Conservation (phyloP, 92 coral and sea anemone genomes). For the Epizoanthus fatuus region DNA sequence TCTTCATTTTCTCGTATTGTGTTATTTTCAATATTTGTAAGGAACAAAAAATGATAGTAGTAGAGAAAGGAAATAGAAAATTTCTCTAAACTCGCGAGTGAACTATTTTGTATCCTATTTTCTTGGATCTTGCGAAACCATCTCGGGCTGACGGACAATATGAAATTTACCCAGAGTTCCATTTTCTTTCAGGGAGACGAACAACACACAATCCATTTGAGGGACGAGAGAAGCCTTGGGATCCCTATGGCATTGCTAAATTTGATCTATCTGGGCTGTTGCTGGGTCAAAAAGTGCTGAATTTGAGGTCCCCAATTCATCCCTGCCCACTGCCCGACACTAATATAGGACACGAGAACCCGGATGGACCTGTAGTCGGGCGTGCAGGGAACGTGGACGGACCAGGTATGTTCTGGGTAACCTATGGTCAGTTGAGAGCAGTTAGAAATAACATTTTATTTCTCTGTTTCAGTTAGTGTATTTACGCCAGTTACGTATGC, state of each 20-base stretch:
- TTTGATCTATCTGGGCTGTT: slow-evolving; percentile 92
- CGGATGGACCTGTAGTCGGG: slow-evolving; percentile 89
- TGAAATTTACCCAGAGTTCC: neutral
- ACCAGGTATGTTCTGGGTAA: slow-evolving; percentile 73
- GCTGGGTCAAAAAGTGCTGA: slow-evolving; percentile 85
- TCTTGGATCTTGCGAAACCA: too few species aligned
- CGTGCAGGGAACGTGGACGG: slow-evolving; percentile 95
- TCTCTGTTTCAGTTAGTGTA: too few species aligned
- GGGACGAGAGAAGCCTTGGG: slow-evolving; percentile 91
- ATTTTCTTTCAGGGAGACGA: slow-evolving; percentile 83
- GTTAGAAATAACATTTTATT: too few species aligned
- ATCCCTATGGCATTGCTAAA: slow-evolving; percentile 96
- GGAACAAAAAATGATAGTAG: too few species aligned
- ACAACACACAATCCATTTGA: slow-evolving; percentile 97
- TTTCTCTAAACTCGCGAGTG: too few species aligned
- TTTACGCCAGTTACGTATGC: too few species aligned
- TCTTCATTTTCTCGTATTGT: too few species aligned
- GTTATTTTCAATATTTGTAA: too few species aligned
- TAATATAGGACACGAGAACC: slow-evolving; percentile 88
- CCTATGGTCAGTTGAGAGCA: too few species aligned
- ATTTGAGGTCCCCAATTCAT: slow-evolving; percentile 87
- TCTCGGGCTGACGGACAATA: too few species aligned
- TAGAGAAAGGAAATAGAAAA: too few species aligned
- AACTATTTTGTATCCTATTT: too few species aligned
- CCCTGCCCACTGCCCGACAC: slow-evolving; percentile 91